Percentiles rank a stretch among this genome's conserved stretches.
These are phyloP conservation scores for Petrophora chlorosata DNA, from an alignment of 2,888 invertebrate species.

Conservation along the genomic window DNA sequence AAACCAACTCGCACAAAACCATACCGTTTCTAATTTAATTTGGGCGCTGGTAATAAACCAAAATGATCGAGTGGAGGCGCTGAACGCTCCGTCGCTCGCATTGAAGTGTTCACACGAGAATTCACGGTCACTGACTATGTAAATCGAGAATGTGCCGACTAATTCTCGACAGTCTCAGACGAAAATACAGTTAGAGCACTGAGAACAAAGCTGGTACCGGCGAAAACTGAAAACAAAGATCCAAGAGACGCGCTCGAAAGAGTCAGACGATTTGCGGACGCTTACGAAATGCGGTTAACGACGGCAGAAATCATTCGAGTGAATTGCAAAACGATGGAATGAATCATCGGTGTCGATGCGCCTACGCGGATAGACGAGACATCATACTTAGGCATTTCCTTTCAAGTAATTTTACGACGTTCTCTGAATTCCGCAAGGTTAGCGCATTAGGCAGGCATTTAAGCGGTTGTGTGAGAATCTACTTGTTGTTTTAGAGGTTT, in stretches of 20 bases:
- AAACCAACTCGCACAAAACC: slow-evolving; percentile 35
- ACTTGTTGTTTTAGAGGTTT: too few relatives aligned
- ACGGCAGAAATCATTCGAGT: slow-evolving; percentile 29
- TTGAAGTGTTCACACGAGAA: slow-evolving; percentile 76
- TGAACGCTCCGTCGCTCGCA: slow-evolving; percentile 61
- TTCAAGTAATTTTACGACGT: slow-evolving; percentile 22
- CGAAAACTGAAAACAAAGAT: slow-evolving; percentile 34
- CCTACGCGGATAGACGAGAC: slow-evolving; percentile 14
- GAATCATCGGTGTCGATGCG: slow-evolving; percentile 27
- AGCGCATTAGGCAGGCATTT: too few relatives aligned
- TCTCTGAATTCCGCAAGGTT: neutral
- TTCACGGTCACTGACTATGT: slow-evolving; percentile 80
- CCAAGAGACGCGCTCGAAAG: slow-evolving; percentile 15
- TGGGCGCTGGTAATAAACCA: slow-evolving; percentile 59
- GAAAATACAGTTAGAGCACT: slow-evolving; percentile 56
- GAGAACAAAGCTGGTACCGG: slow-evolving; percentile 46
- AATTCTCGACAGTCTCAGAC: slow-evolving; percentile 57
- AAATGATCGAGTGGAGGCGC: slow-evolving; percentile 50
- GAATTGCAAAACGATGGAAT: slow-evolving; percentile 30
- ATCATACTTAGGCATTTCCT: slow-evolving; percentile 15
- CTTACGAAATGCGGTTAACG: slow-evolving; percentile 50
- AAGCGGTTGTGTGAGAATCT: too few relatives aligned
- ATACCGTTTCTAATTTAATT: slow-evolving; percentile 71
- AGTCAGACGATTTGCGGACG: slow-evolving; percentile 33
- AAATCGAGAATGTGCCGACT: slow-evolving; percentile 70